A percentile compares a stretch with the other conserved stretches of the same genome.
These are phyloP conservation scores for Cerastoderma edule DNA, from an alignment of 2,888 invertebrate genomes.

Conservation along the genomic window DNA sequence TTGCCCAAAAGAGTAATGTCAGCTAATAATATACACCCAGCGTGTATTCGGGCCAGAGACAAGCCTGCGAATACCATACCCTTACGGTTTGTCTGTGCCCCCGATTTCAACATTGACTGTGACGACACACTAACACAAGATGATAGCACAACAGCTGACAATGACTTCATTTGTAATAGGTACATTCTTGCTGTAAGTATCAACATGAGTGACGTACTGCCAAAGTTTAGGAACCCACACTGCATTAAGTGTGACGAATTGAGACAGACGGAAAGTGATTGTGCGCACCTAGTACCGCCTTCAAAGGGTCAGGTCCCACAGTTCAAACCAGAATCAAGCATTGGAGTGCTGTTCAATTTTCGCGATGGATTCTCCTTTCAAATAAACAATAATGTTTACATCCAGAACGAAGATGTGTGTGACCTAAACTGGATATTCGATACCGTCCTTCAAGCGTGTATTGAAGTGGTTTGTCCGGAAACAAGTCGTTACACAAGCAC, in stretches of 20 bases:
- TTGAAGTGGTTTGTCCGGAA: slow-evolving; percentile 6
- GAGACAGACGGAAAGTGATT: too few species aligned
- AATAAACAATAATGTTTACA: slow-evolving; percentile 3
- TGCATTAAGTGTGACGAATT: not conserved
- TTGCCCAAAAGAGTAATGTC: not conserved
- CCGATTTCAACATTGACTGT: not conserved
- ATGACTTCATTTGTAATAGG: not conserved
- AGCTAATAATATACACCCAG: not conserved
- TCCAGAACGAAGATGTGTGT: not conserved
- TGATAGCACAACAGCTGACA: too few species aligned
- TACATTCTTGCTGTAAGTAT: not conserved
- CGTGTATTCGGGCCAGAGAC: not conserved
- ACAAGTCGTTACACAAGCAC: not conserved
- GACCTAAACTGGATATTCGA: slow-evolving; percentile 1
- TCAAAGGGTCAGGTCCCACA: not conserved
- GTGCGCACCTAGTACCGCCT: too few species aligned
- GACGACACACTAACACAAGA: not conserved
- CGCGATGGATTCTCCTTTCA: not conserved
- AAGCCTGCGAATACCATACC: not conserved
- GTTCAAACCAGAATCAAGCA: not conserved
- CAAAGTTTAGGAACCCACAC: not conserved
- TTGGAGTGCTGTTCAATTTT: slow-evolving; percentile 4
- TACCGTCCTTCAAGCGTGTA: slow-evolving; percentile 3
- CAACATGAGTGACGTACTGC: not conserved
- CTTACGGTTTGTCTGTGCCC: slow-evolving; percentile 4